Evolutionary conservation across 2,797 vertebrate genomes (phyloP).

Genomic region (Masticophis lateralis): DNA sequence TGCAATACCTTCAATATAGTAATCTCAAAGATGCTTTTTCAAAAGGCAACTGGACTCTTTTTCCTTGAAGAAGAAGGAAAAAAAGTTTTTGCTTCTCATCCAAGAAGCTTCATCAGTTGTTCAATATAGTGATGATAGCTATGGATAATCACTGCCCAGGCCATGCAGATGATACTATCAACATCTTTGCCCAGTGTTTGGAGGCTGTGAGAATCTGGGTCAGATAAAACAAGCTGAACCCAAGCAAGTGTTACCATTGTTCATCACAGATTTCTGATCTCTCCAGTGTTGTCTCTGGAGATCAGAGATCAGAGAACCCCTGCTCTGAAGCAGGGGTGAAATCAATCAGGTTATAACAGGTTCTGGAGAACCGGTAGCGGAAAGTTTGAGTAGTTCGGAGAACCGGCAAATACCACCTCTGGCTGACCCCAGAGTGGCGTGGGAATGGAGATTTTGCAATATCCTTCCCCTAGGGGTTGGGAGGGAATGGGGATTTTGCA

Average conservation of each 20-base stretch:
- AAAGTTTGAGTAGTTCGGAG: no score
- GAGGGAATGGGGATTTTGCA: no score
- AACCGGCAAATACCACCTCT: no score
- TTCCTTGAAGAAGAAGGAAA: background rate
- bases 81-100: background rate
- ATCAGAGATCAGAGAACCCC: no score
- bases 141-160: background rate
- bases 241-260: background rate
- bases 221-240: background rate
- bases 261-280: background rate
- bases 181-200: background rate
- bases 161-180: background rate
- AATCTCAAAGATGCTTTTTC: background rate
- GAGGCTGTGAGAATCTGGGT: background rate
- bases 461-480: no score
- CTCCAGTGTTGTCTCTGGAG: background rate
- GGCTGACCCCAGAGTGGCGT: no score
- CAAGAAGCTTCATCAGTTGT: background rate
- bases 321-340: background rate
- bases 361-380: no score
- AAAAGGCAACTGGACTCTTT: background rate
- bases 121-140: background rate
- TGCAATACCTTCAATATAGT: background rate
- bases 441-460: no score
- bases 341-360: no score